Conservation (phyloP, 2,797 vertebrate species). For the Spea hammondii region DNA sequence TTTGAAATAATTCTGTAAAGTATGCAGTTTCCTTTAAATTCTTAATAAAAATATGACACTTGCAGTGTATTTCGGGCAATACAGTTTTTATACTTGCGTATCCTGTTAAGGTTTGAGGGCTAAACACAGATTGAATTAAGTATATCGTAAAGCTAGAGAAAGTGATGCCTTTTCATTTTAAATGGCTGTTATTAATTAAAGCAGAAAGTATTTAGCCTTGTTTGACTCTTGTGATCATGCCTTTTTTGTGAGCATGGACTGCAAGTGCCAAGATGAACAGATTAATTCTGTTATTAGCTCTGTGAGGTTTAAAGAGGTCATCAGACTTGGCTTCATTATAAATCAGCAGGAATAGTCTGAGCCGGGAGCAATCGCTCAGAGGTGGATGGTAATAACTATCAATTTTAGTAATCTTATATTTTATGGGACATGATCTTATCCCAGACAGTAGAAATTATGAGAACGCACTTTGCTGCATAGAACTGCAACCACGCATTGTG, state of each 20-base stretch:
- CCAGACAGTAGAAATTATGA: too few species aligned
- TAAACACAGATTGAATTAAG: neutral
- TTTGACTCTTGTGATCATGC: constrained; percentile 20
- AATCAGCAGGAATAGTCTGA: constrained; percentile 23
- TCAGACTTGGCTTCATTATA: constrained; percentile 18
- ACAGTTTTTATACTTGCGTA: too few species aligned
- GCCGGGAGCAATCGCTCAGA: neutral
- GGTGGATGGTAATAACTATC: neutral
- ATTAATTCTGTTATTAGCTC: constrained; percentile 15
- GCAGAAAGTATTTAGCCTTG: constrained; percentile 11
- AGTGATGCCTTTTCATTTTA: neutral
- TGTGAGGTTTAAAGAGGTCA: constrained; percentile 22
- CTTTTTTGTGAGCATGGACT: constrained; percentile 2
- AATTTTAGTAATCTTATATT: neutral
- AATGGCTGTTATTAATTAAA: constrained; percentile 11
- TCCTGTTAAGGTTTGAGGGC: too few species aligned
- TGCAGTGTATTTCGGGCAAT: too few species aligned
- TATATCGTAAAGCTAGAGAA: neutral
- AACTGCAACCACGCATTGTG: too few species aligned
- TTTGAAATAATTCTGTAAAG: too few species aligned
- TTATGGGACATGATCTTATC: too few species aligned
- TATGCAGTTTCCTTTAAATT: too few species aligned
- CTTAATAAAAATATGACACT: too few species aligned
- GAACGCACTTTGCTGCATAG: too few species aligned
- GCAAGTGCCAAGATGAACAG: constrained; percentile 6